A percentile compares a stretch with the other conserved stretches of the same genome.
These are phyloP conservation scores for Mastacembelus armatus DNA, from an alignment of 2,797 vertebrate species.

Conservation along the genomic window DNA sequence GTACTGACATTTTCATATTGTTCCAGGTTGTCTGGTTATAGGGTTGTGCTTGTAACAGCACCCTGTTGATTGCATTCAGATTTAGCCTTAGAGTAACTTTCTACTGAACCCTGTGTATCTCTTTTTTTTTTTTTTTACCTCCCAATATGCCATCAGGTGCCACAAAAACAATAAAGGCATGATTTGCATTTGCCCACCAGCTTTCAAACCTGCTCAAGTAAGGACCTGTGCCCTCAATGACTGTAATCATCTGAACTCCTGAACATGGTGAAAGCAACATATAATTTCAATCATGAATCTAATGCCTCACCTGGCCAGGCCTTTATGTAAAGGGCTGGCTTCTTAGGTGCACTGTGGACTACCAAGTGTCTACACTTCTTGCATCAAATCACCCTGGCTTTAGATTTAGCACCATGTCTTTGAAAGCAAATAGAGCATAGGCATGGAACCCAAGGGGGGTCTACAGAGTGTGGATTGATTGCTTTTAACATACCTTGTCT, in stretches of 20 bases:
- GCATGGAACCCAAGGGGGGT: conserved; percentile 32
- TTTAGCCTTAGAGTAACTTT: not conserved
- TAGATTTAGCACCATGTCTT: conserved; percentile 48
- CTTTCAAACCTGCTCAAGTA: not conserved
- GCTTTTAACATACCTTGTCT: conserved; percentile 53
- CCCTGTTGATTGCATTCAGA: not conserved
- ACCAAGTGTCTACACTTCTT: not conserved
- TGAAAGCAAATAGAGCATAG: conserved; percentile 44
- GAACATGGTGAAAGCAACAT: conserved; percentile 2
- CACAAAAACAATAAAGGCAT: not conserved
- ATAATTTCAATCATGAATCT: conserved; percentile 45
- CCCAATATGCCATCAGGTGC: not conserved
- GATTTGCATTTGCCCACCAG: not conserved
- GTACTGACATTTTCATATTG: too few species aligned
- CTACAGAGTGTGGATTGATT: conserved; percentile 48
- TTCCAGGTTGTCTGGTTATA: too few species aligned
- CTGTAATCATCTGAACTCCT: conserved; percentile 22
- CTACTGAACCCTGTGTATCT: too few species aligned
- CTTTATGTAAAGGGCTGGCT: not conserved
- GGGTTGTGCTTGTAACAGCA: too few species aligned
- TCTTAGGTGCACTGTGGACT: not conserved
- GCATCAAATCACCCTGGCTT: conserved; percentile 30
- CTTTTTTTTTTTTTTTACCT: not conserved
- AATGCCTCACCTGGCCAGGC: not conserved
- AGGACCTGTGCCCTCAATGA: conserved; percentile 1